Conservation (phyloP, 2,888 invertebrate species). For the Tetragnatha montana region DNA sequence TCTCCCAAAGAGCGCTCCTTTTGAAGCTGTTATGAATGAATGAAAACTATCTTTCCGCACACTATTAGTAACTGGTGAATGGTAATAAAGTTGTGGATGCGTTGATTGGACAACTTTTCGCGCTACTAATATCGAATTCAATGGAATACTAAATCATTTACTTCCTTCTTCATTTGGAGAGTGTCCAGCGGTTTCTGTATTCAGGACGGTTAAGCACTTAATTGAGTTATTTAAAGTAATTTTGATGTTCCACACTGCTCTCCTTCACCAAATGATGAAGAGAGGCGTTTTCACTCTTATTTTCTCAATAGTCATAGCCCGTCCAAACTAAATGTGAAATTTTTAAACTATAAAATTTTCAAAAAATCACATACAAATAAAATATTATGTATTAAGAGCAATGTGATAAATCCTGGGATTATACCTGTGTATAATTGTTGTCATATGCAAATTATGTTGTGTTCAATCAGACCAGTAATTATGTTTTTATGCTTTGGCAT, state of each 20-base stretch:
- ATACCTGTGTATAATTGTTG: too few species aligned
- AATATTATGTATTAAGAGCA: too few species aligned
- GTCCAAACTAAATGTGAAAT: too few species aligned
- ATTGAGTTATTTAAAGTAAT: background rate
- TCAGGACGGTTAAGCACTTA: background rate
- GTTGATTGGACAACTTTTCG: background rate
- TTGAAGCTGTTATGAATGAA: background rate
- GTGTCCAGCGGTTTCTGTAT: background rate
- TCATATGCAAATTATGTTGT: too few species aligned
- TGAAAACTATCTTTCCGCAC: background rate
- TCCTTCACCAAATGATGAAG: background rate
- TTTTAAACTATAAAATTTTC: too few species aligned
- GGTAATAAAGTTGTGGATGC: background rate
- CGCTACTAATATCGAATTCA: background rate
- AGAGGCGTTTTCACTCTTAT: too few species aligned
- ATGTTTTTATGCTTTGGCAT: too few species aligned
- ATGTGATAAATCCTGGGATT: too few species aligned
- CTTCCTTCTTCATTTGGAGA: background rate
- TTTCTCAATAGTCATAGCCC: too few species aligned
- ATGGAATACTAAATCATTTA: background rate
- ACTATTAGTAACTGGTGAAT: background rate
- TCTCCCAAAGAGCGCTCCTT: background rate
- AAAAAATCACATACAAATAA: too few species aligned
- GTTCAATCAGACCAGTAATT: too few species aligned
- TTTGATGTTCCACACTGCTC: background rate